Percentiles rank a stretch among this genome's conserved stretches.
phyloP scores from a whole-genome alignment of 2,113 vertebrate genomes.

The Noturus placidus region DNA sequence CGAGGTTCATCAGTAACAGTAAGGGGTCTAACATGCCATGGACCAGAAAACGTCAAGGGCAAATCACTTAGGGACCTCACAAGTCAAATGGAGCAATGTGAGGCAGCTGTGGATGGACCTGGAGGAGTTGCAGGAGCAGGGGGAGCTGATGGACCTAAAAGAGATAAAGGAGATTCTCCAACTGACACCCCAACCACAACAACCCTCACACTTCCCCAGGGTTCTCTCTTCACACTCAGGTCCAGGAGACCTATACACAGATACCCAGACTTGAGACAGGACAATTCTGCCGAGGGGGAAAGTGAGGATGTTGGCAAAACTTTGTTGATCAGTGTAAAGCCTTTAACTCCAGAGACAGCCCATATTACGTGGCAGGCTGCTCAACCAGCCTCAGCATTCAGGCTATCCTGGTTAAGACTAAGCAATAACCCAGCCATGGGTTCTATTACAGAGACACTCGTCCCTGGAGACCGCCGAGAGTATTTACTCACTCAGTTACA shows the following conservation, averaged over 20 bases:
- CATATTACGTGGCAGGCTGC: conserved; percentile 84
- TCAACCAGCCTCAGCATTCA: conserved; percentile 79
- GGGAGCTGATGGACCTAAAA: conserved; percentile 60
- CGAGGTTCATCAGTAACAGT: conserved; percentile 82
- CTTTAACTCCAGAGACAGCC: conserved; percentile 84
- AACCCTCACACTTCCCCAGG: conserved; percentile 77
- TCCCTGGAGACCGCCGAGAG: conserved; percentile 86
- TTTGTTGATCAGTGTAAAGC: conserved; percentile 83
- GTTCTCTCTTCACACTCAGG: conserved; percentile 84
- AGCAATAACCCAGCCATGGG: conserved; percentile 84
- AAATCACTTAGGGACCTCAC: conserved; percentile 82
- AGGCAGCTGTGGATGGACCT: conserved; percentile 70
- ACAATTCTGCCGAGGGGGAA: conserved; percentile 73
- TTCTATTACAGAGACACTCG: conserved; percentile 90
- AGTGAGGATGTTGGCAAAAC: conserved; percentile 72
- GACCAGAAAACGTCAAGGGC: conserved; percentile 83
- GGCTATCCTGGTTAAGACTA: conserved; percentile 87
- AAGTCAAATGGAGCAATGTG: conserved; percentile 86
- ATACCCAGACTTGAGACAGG: conserved; percentile 73
- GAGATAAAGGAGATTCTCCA: conserved; percentile 62
- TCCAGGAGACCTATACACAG: conserved; percentile 80
- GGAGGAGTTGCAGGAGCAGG: conserved; percentile 61
- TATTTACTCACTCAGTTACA: conserved; percentile 87
- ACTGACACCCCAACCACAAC: conserved; percentile 73
- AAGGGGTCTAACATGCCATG: conserved; percentile 87